A percentile compares a stretch with the other conserved stretches of the same genome.
Evolutionary conservation across 2,888 invertebrate genomes (phyloP).

Genomic region (Candidula unifasciata): DNA sequence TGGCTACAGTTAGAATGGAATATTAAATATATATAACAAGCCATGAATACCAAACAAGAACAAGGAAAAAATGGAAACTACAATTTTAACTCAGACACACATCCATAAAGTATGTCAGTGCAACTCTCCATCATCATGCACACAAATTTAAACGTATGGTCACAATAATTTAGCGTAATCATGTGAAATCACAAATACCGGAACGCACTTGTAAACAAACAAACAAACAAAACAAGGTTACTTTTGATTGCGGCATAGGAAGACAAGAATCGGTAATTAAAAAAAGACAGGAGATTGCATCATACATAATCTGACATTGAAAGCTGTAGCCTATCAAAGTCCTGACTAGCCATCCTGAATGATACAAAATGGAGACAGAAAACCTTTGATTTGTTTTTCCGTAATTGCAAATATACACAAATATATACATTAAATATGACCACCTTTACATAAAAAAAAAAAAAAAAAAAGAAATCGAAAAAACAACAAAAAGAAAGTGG

Average conservation of each 20-base stretch:
- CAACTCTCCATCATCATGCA: background rate
- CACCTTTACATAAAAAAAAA: background rate
- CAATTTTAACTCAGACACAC: too few species aligned
- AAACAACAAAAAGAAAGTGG: background rate
- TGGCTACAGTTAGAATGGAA: conserved; percentile 48
- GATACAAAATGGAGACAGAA: conserved; percentile 42
- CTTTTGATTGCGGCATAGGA: conserved; percentile 50
- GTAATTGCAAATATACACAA: conserved; percentile 41
- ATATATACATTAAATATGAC: conserved; percentile 42
- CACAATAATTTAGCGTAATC: conserved; percentile 13
- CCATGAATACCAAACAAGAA: conserved; percentile 4
- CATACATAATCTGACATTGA: background rate
- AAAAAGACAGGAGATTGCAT: conserved; percentile 44
- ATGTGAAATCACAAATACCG: background rate
- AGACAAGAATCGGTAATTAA: conserved; percentile 34
- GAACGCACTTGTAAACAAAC: conserved; percentile 31
- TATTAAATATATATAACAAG: conserved; percentile 15
- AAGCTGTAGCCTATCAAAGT: conserved; percentile 21
- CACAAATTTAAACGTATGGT: background rate
- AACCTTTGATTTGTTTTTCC: conserved; percentile 38
- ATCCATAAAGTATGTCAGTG: background rate
- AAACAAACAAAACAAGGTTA: conserved; percentile 26
- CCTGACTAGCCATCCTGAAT: conserved; percentile 46
- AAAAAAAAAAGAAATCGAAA: too few species aligned
- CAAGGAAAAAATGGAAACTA: conserved; percentile 4